Percentiles rank a stretch among this genome's conserved stretches.
Conservation (phyloP, 2,113 vertebrate species). For the Syrrhaptes paradoxus region DNA sequence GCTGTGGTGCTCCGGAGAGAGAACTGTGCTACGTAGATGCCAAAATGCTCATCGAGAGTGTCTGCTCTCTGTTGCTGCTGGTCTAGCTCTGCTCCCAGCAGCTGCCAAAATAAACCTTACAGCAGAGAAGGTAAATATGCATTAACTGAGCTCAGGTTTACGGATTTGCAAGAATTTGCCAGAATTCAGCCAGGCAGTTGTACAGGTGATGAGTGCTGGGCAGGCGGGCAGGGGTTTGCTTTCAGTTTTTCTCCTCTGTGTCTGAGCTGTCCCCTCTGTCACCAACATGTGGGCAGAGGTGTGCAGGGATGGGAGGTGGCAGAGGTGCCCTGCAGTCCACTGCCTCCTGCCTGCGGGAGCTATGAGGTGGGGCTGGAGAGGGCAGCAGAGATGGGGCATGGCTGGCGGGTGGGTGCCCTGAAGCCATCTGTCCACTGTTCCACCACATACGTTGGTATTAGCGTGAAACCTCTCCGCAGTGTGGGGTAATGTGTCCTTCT, state of each 20-base stretch:
- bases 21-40: rapidly evolving
- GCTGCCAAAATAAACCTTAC: not conserved
- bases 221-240: rapidly evolving
- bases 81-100: not conserved
- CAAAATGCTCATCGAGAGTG: not conserved
- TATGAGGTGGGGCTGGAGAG: not conserved
- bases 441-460: rapidly evolving
- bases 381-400: rapidly evolving
- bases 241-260: not conserved
- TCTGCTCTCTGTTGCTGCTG: not conserved
- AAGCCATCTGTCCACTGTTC: not conserved
- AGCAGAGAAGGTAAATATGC: not conserved
- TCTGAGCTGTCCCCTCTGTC: not conserved
- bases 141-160: not conserved
- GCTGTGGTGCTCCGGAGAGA: not conserved
- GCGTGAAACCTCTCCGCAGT: not conserved
- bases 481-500: not conserved
- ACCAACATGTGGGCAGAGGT: rapidly evolving
- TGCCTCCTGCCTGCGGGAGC: not conserved
- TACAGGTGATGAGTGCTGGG: not conserved
- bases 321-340: rapidly evolving
- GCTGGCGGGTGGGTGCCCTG: not conserved
- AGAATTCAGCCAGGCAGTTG: not conserved
- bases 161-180: not conserved
- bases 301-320: not conserved